Conservation (phyloP, 1,140 invertebrate species). For the Drosophila navojoa region DNA sequence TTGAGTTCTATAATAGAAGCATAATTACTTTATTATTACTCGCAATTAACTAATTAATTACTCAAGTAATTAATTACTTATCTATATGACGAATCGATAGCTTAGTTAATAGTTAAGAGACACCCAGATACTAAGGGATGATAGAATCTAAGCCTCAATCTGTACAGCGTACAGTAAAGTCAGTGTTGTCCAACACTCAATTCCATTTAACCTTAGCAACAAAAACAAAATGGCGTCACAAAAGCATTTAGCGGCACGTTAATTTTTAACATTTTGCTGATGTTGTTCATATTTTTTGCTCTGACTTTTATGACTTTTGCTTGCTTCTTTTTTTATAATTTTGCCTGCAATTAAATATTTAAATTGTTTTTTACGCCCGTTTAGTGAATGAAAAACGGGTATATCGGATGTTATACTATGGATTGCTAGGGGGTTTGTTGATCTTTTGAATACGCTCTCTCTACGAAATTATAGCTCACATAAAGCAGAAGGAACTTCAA, state of each 20-base stretch:
- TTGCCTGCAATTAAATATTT: constrained; percentile 72
- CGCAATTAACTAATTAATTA: neutral
- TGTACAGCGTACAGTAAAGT: neutral
- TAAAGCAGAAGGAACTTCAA: no score
- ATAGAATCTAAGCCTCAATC: no score
- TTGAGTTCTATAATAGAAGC: no score
- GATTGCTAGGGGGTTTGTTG: no score
- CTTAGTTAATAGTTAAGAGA: no score
- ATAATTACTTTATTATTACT: neutral
- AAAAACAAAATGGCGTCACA: constrained; percentile 42
- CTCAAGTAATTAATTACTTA: neutral
- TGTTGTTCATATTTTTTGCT: constrained; percentile 12
- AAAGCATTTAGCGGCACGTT: constrained; percentile 33
- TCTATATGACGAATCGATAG: no score
- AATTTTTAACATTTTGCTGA: constrained; percentile 8
- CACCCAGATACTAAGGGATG: no score
- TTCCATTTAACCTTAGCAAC: neutral
- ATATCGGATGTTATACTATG: neutral
- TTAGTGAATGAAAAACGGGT: neutral
- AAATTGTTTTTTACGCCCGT: constrained; percentile 62
- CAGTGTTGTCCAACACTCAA: neutral
- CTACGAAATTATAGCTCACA: no score
- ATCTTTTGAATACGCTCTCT: no score
- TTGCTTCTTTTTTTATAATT: constrained; percentile 44
- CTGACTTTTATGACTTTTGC: constrained; percentile 53